phyloP scores from a whole-genome alignment of 2,113 vertebrate genomes.

The Sebastes fasciatus region DNA sequence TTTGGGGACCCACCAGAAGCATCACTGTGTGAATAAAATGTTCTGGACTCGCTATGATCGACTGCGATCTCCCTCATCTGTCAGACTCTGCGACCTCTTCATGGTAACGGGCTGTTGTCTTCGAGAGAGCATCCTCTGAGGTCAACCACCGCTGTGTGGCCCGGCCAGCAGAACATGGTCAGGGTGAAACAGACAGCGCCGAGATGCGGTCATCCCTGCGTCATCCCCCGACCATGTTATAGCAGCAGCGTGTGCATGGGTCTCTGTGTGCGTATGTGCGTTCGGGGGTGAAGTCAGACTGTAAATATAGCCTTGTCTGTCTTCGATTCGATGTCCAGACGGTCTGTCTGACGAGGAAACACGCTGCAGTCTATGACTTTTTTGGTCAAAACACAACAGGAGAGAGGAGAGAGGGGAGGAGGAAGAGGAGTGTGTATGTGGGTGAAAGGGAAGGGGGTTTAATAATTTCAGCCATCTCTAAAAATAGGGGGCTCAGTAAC shows the following conservation, averaged over 20 bases:
- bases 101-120: constrained; percentile 13
- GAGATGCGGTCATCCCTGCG: constrained; percentile 59
- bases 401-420: constrained; percentile 10
- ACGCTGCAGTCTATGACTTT: constrained; percentile 70
- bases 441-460: constrained; percentile 29
- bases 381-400: constrained; percentile 77
- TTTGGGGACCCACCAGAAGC: background rate
- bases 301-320: constrained; percentile 76
- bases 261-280: constrained; percentile 43
- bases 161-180: constrained; percentile 40
- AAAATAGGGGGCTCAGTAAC: constrained; percentile 73
- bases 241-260: constrained; percentile 29
- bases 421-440: constrained; percentile 8
- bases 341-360: constrained; percentile 70
- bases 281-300: constrained; percentile 72
- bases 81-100: constrained; percentile 37
- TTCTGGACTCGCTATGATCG: background rate
- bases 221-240: constrained; percentile 60
- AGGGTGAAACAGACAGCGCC: constrained; percentile 31
- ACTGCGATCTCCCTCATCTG: constrained; percentile 19
- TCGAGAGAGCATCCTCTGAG: constrained; percentile 35
- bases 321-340: constrained; percentile 67
- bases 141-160: constrained; percentile 17
- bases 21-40: constrained; percentile 2
- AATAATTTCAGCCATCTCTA: constrained; percentile 76